phyloP scores from a whole-genome alignment of 2,888 invertebrate species.

The Gastrophysa polygoni region DNA sequence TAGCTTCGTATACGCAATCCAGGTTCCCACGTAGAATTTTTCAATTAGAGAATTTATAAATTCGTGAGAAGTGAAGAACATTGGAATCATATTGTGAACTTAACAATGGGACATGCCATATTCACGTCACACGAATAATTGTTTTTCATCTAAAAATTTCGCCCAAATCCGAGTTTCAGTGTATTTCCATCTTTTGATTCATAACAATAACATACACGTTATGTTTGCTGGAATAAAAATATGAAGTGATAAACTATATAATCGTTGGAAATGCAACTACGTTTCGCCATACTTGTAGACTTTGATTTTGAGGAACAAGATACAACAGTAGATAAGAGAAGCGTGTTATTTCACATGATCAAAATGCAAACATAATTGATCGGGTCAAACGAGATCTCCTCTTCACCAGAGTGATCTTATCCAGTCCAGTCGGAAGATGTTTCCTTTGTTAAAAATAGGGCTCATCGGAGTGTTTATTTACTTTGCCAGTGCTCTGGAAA shows the following conservation, averaged over 20 bases:
- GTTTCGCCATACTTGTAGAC: slow-evolving; percentile 33
- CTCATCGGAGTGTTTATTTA: slow-evolving; percentile 17
- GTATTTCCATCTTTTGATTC: no score
- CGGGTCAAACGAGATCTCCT: neutral
- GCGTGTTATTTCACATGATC: neutral
- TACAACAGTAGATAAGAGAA: neutral
- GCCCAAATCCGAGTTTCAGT: no score
- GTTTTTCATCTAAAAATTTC: no score
- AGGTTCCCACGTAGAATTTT: no score
- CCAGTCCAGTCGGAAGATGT: slow-evolving; percentile 13
- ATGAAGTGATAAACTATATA: no score
- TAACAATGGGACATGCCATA: no score
- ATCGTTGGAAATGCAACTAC: slow-evolving; percentile 37
- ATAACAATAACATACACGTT: neutral
- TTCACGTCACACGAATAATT: no score
- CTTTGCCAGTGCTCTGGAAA: slow-evolving; percentile 16
- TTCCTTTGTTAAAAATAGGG: slow-evolving; percentile 27
- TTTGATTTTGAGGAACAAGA: neutral
- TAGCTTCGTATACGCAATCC: no score
- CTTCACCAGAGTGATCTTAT: neutral
- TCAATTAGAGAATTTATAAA: no score
- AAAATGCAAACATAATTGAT: neutral
- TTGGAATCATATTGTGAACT: no score
- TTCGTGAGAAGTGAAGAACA: no score
- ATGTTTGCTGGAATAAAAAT: no score